Evolutionary conservation across 2,888 invertebrate genomes (phyloP), one percentile per base, ranked within the genome.

Genomic region (Girardia tigrina): DNA sequence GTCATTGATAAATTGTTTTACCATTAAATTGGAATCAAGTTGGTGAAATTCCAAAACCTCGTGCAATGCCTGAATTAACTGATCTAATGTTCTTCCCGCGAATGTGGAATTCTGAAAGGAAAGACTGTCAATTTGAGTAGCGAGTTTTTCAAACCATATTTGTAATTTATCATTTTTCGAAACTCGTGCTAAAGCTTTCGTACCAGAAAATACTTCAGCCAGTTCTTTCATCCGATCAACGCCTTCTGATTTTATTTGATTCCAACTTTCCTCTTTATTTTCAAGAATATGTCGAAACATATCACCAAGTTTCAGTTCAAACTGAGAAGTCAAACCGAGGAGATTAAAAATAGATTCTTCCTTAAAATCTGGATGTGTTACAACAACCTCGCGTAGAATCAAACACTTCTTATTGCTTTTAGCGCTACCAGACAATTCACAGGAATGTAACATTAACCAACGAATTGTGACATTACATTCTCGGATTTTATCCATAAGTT

Each of bases 401-500:
- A 88, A 88, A 78, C 88, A 87, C 81, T 87, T 88, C 83, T 89
- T 91, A 79, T 87, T 88, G 77, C 85, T 86, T 79, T 90, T 90
- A 79, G 86, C 83, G 80, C 80, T 70, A 75, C 82, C 80, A n/a
- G 87, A 79, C 36, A 88, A 87, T 74, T 87, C 84, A 76, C 89
- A 88, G 0, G 90, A 91, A 82, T 97, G 95, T 74, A 95, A 86
- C 84, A 94, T 88, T 77, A 92, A 86, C 94, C 95, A 97, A 36
- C 94, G 88, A 42, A 95, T 86, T 0, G 91, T 89, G 4, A 94
- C 91, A 85, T 97, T 97, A 77, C 91, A 91, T 82, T 93, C 92
- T 75, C 94, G 87, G 77, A 93, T 88, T 16, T 92, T 86, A 82
- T 90, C 90, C 73, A 93, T 87, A 70, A 94, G 88, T 78, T 85